Base-by-base conservation (phyloP, 2,888 invertebrate species). In the Drosophila limbata region DNA sequence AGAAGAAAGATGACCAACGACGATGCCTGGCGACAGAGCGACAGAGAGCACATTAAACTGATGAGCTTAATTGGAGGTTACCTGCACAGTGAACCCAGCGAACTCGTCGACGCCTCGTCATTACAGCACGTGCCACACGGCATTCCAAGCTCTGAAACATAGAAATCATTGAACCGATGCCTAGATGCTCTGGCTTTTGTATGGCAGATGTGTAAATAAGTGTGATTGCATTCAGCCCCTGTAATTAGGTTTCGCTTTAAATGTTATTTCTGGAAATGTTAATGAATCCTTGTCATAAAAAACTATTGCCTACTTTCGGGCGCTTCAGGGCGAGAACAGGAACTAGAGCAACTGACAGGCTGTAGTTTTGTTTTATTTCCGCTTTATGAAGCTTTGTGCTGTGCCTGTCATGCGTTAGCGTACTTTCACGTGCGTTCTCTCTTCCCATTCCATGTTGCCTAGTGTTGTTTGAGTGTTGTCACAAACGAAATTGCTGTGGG, bases 61-160 rank as follows among this genome's bases (percentile, higher is more conserved):
- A 86, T 88, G 88, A 88, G 88, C 86, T 86, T 86, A 88, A 86
- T 86, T 86, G 86, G 76, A 79, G 86, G 84, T 86, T 86, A 87
- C 83, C 80, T 79, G 72, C 77, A 71, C 68, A 67, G 56, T 55
- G 68, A 69, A 69, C 72, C 56, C 72, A 48, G 55, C 50, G 50
- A 66, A 48, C 65, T 31, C 42, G 11, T 28, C 45, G 57, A 51
- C 67, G 53, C 56, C 72, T 45, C 56, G 55, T 72, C 77, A 72
- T 73, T 79, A 67, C 50, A 52, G 63, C 73, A 81, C 82, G 84
- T 77, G 47, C 48, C 39, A 45, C 17, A 25, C 11, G 25, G 35
- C 19, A 45, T 35, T 45, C 15, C 25, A 21, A 35, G 11, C 33
- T 37, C 3, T 15, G 19, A 45, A 56, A 56, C 17, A 48, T 3